Evolutionary conservation across 2,888 invertebrate species (phyloP), one percentile per base, ranked within the genome.

Genomic region (Blera fallax): DNA sequence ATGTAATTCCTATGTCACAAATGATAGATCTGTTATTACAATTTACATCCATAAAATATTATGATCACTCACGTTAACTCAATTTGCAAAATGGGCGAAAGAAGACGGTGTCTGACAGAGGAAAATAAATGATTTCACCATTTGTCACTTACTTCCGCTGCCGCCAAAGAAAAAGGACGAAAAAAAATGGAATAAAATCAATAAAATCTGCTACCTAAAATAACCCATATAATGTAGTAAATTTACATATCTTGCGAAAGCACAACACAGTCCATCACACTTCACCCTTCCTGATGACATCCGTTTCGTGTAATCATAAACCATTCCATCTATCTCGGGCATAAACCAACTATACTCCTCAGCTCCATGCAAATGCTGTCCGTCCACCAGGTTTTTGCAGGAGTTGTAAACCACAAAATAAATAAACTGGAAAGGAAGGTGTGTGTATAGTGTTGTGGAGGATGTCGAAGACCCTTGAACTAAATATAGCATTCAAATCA

Each of bases 401-500:
- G 11, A 34, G 50, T 50, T 48, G 58, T 45, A n/a, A 24, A 29
- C 43, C 67, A 24, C 60, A 74, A 62, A 67, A 32, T 50, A 54
- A 65, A 65, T 62, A 64, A 45, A 73, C 37, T 65, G 16, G 27
- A 62, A 37, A 62, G 40, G 60, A n/a, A n/a, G n/a, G n/a, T n/a
- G n/a, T 54, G 65, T 45, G 54, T 64, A 21, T n/a, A n/a, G n/a
- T n/a, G n/a, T n/a, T n/a, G n/a, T n/a, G n/a, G 7, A 32, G 52
- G 16, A 60, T 69, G 54, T 62, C 69, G 62, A 78, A 70, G 69
- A 70, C 69, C 78, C 69, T 78, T 69, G 52, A 78, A 45, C 78
- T 70, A 78, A 62, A 78, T 52, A 62, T 69, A 70, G 62, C 50
- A 40, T 29, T 37, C 58, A 43, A 50, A 60, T 69, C 37, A 60